These are phyloP conservation scores for Zosterops pallidus DNA, from an alignment of 2,113 vertebrate genomes.

Conservation along the genomic window DNA sequence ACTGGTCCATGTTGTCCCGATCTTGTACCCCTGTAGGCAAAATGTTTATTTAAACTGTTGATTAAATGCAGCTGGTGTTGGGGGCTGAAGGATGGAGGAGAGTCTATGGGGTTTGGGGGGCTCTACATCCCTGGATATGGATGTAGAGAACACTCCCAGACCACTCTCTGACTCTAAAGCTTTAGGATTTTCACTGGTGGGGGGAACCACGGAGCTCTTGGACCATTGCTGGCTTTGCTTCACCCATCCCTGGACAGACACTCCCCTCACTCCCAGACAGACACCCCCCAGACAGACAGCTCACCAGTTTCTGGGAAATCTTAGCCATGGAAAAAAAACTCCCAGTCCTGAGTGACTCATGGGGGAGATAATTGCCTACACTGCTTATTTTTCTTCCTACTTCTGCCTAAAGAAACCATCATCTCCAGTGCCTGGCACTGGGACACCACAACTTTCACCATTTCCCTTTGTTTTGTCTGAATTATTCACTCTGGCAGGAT, in stretches of 20 bases:
- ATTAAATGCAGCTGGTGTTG: rapidly evolving
- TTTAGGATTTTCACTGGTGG: rapidly evolving
- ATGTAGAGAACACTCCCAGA: neutral
- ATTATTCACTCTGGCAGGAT: neutral
- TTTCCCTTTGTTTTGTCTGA: neutral
- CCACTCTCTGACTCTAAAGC: neutral
- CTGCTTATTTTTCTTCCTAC: neutral
- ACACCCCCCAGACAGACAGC: neutral
- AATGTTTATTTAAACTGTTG: neutral
- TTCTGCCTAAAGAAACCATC: slow-evolving; percentile 10
- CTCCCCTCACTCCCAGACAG: neutral
- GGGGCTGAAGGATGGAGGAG: neutral
- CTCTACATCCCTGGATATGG: neutral
- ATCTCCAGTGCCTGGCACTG: neutral
- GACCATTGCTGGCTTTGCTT: neutral
- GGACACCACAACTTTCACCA: neutral
- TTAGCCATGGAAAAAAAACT: slow-evolving; percentile 19
- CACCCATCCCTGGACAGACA: neutral
- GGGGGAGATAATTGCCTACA: slow-evolving; percentile 4
- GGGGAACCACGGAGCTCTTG: rapidly evolving
- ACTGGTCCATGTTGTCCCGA: rapidly evolving
- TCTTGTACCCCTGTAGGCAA: neutral
- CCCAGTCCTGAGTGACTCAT: slow-evolving; percentile 45
- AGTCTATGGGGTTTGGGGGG: neutral
- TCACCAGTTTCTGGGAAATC: slow-evolving; percentile 29